Evolutionary conservation across 1,140 invertebrate species (phyloP), one percentile per base, ranked within the genome.

Genomic region (Heliothis subflexa): DNA sequence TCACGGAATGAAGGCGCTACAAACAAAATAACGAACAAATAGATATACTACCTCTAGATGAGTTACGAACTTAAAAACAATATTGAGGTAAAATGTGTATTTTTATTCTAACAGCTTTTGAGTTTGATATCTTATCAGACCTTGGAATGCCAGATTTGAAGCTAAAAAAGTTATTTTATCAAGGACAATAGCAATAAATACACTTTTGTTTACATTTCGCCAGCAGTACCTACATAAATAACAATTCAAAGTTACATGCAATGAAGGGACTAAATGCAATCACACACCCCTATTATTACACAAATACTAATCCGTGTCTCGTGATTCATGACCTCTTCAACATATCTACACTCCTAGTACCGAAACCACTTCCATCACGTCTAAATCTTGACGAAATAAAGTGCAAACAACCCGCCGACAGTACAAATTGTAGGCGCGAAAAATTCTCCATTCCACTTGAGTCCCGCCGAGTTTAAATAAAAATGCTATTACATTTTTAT

Each of bases 361-460:
- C 2, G 9, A 28, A n/a, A 47, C 9, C 61, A 13, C 16, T 68
- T 77, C 74, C 74, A 55, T 40, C 18, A 18, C 49, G 13, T 33
- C 28, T 68, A 77, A 18, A 77, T 77, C 74, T 54, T 55, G 52
- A 21, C 28, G 55, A 57, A 77, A 77, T 77, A 66, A 77, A 66
- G 50, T 77, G 74, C 74, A 55, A 77, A 77, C 62, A 54, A 18
- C 16, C 47, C 47, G 16, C 71, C 55, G 71, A 76, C 74, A 47
- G 61, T 40, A 64, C 73, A 75, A 77, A 77, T 66, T 77, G 74
- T 54, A 77, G 74, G 74, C 74, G 74, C 74, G 50, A 77, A 77
- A 77, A 77, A 66, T 66, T 77, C 33, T 40, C 61, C 62, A 50
- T 55, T n/a, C n/a, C 74, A 77, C 74, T 66, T 4, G 73, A 52